Percentiles rank a stretch among this genome's conserved stretches.
phyloP scores from a whole-genome alignment of 37 sponge, comb jelly and placozoan genomes.

The Halichondria panicea region DNA sequence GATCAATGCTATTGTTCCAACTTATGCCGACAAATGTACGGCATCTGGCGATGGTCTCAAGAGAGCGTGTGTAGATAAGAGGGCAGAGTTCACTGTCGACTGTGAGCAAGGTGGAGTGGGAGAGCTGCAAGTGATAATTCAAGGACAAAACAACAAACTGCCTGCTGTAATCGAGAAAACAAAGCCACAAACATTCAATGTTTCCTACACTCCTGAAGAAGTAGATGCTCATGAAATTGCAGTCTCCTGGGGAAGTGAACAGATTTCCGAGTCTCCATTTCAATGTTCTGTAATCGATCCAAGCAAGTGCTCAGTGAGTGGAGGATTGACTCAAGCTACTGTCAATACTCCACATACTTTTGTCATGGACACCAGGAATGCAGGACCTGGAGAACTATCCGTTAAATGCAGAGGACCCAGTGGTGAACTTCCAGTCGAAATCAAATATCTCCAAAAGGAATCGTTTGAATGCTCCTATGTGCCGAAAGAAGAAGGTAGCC shows the following conservation, averaged over 20 bases:
- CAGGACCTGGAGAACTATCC: constrained; percentile 50
- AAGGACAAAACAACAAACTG: constrained; percentile 27
- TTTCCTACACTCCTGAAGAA: constrained; percentile 47
- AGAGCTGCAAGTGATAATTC: constrained; percentile 22
- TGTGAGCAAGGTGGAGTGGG: constrained; percentile 66
- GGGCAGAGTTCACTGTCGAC: constrained; percentile 41
- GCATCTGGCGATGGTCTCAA: constrained; percentile 33
- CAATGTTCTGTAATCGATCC: constrained; percentile 42
- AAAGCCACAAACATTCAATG: constrained; percentile 13
- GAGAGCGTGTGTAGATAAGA: constrained; percentile 28
- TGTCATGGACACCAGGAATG: constrained; percentile 43
- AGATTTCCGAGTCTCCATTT: constrained; percentile 51
- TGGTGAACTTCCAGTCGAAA: background rate
- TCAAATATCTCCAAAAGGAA: background rate
- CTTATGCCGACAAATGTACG: constrained; percentile 28
- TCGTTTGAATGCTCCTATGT: constrained; percentile 11
- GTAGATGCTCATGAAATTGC: constrained; percentile 23
- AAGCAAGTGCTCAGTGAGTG: constrained; percentile 41
- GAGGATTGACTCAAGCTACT: constrained; percentile 41
- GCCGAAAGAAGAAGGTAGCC: constrained; percentile 51
- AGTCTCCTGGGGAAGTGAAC: constrained; percentile 36
- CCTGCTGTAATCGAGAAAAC: constrained; percentile 4
- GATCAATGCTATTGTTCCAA: no score
- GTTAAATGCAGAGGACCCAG: constrained; percentile 35
- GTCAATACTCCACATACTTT: constrained; percentile 27